phyloP scores from a whole-genome alignment of 1,140 invertebrate species.

The Temnothorax curvispinosus region DNA sequence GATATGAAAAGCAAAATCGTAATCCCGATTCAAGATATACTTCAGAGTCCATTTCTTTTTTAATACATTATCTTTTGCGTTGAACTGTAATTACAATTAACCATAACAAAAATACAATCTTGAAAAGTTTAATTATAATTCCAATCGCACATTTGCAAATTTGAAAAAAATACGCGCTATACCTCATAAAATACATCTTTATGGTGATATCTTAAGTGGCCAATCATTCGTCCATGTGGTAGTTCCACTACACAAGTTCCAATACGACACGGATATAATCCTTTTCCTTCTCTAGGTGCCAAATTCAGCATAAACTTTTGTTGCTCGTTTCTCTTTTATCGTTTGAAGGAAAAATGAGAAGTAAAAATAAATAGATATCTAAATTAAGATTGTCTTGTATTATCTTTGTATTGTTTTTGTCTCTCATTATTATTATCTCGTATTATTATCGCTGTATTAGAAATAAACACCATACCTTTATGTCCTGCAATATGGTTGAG shows the following conservation, averaged over 20 bases:
- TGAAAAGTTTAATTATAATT: neutral
- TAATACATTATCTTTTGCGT: slow-evolving; percentile 37
- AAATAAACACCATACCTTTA: slow-evolving; percentile 67
- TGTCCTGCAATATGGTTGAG: slow-evolving; percentile 69
- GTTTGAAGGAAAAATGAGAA: too few relatives aligned
- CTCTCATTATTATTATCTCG: neutral
- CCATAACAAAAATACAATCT: neutral
- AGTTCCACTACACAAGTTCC: slow-evolving; percentile 62
- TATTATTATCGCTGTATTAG: neutral
- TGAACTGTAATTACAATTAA: slow-evolving; percentile 26
- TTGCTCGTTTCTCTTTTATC: neutral
- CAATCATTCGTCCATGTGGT: slow-evolving; percentile 69
- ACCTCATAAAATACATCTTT: slow-evolving; percentile 64
- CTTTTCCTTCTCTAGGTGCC: slow-evolving; percentile 66
- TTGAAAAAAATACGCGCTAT: neutral
- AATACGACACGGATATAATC: slow-evolving; percentile 75
- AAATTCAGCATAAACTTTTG: neutral
- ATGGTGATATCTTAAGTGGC: slow-evolving; percentile 74
- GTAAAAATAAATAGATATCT: neutral
- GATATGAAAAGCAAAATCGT: slow-evolving; percentile 71
- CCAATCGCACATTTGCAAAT: neutral
- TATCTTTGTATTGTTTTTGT: neutral
- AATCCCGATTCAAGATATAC: slow-evolving; percentile 37
- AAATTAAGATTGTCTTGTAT: neutral
- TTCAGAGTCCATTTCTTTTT: slow-evolving; percentile 59